These are phyloP conservation scores for Pteronotus mesoamericanus DNA, from an alignment of 2,797 vertebrate species.

Conservation along the genomic window DNA sequence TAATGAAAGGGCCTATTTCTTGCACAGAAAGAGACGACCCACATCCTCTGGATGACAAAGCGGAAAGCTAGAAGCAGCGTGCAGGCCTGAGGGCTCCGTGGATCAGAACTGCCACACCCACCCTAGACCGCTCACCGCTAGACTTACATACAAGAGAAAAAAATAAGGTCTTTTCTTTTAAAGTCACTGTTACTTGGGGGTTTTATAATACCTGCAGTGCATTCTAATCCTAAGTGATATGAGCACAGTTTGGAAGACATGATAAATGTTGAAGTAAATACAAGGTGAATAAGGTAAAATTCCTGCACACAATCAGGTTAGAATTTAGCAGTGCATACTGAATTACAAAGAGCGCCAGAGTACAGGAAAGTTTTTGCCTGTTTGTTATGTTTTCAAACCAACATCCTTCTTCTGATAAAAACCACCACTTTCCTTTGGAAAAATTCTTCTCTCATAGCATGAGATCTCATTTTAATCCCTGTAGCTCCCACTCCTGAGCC, in stretches of 20 bases:
- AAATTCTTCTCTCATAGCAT: background rate
- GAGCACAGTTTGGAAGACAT: background rate
- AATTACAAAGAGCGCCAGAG: background rate
- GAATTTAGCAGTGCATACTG: background rate
- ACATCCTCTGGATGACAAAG: background rate
- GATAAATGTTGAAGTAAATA: background rate
- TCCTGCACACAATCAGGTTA: background rate
- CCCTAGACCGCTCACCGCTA: background rate
- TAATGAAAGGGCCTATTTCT: background rate
- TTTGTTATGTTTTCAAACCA: constrained; percentile 1
- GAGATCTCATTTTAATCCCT: background rate
- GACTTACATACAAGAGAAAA: background rate
- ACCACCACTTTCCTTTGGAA: background rate
- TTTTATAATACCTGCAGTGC: background rate
- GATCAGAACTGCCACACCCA: background rate
- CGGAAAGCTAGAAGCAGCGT: background rate
- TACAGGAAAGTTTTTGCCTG: background rate
- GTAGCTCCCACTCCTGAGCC: background rate
- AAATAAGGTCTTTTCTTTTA: background rate
- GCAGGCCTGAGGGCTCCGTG: background rate
- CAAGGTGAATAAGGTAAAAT: background rate
- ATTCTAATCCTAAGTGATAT: background rate
- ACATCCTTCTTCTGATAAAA: background rate
- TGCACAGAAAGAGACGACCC: background rate
- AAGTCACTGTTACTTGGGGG: background rate